Base-by-base conservation (phyloP, 2,797 vertebrate species). In the Vireo griseus region DNA sequence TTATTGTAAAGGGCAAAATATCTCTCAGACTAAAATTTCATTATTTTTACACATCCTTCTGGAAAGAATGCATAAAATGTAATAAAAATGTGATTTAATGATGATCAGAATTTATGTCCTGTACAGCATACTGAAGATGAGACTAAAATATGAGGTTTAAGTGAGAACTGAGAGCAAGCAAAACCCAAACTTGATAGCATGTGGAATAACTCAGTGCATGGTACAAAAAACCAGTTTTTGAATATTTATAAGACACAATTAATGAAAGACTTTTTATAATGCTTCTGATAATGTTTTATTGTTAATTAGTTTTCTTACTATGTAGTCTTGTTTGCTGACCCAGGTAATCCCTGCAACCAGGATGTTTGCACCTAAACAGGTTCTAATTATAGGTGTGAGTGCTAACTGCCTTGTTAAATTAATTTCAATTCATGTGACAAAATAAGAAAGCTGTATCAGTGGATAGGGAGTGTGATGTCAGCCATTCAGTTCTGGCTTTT, bases 1-100 rank as follows among this genome's bases (percentile, higher is more conserved):
- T 90, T 95, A 96, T 40, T 92, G 44, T 87, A 97, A 97, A 95
- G 74, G 72, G 73, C 54, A 96, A 96, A 94, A 95, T 95, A 97
- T 92, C 61, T 28, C 94, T 97, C 52, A 79, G 58, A 78, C 17
- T 84, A 92, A 96, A 90, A 96, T 95, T 92, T 76, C 69, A 94
- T 97, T 95, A 93, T 92, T 82, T 92, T 95, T 89, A 87, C 86
- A 91, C 45, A 93, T 90, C 51, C 51, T 93, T 75, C 84, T 93
- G 65, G 91, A 92, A 94, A 95, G 47, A n/a, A 68, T 91, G 37
- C 17, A 92, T 90, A 84, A 94, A 86, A 87, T 66, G 13, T 63
- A 97, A 97, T 96, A 93, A 93, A 95, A 92, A 92, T 29, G 39
- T 94, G 79, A 95, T 93, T 96, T 93, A 94, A 96, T 6, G 29